These are phyloP conservation scores for Pampus argenteus DNA, from an alignment of 2,797 vertebrate genomes.

Conservation along the genomic window DNA sequence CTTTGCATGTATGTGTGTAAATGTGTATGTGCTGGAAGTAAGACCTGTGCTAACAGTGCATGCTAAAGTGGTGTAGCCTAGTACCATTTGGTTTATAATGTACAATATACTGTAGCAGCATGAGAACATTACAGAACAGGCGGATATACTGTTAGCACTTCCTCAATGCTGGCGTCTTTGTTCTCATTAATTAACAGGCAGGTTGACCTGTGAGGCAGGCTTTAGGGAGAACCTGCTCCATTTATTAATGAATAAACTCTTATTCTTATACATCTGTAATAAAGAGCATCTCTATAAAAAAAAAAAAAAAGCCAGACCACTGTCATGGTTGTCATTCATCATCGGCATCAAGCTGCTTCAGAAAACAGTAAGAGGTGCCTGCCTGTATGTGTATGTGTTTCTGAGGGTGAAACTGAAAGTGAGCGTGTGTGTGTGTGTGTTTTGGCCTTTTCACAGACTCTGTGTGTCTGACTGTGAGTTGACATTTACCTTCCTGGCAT, in stretches of 20 bases:
- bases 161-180: background rate
- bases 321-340: slow-evolving; percentile 36
- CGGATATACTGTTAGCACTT: background rate
- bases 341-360: slow-evolving; percentile 22
- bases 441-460: slow-evolving; percentile 10
- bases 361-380: slow-evolving; percentile 12
- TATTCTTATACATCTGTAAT: background rate
- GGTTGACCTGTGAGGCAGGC: background rate
- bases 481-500: slow-evolving; percentile 53
- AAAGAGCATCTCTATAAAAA: slow-evolving; percentile 1
- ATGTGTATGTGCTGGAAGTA: background rate
- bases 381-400: slow-evolving; percentile 2
- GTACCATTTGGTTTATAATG: background rate
- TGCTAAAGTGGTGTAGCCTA: background rate
- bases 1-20: background rate
- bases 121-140: background rate
- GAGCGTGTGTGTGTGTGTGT: slow-evolving; percentile 28
- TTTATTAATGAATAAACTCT: slow-evolving; percentile 14
- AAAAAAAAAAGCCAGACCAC: background rate
- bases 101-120: background rate
- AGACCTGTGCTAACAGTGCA: background rate
- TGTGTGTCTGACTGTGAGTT: slow-evolving; percentile 37
- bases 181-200: slow-evolving; percentile 9
- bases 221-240: slow-evolving; percentile 1
- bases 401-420: slow-evolving; percentile 9